phyloP scores from a whole-genome alignment of 1,140 invertebrate genomes.

The Sipha flava region DNA sequence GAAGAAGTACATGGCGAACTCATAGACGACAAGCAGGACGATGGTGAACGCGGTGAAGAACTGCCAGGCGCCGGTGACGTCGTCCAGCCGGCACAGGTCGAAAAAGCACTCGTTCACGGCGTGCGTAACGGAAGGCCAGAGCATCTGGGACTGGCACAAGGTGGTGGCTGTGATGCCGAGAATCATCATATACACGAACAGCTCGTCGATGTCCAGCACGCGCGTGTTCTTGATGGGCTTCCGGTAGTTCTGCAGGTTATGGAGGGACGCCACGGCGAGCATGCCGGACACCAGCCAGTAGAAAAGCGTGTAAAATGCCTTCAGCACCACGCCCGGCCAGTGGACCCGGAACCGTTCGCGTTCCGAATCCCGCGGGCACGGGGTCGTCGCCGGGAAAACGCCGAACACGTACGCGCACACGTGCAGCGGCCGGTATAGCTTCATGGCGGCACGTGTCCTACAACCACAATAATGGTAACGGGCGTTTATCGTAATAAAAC shows the following conservation, averaged over 20 bases:
- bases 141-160: background rate
- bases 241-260: background rate
- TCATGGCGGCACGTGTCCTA: background rate
- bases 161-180: background rate
- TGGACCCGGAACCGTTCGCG: background rate
- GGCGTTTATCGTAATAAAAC: too few relatives aligned
- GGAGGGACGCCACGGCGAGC: background rate
- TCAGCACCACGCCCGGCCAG: background rate
- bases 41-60: background rate
- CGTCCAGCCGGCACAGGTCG: background rate
- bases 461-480: background rate
- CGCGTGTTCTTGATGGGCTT: background rate
- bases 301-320: background rate
- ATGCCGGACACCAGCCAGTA: background rate
- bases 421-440: background rate
- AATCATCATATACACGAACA: slow-evolving; percentile 1
- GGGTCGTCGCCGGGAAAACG: background rate
- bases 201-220: background rate
- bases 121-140: background rate
- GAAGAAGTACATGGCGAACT: background rate
- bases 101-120: background rate
- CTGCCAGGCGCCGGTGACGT: background rate
- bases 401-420: background rate
- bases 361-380: background rate
- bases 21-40: background rate